Percentiles rank a stretch among this genome's conserved stretches.
Evolutionary conservation across 53 echinoderm and acorn worm genomes (phyloP).

Genomic region (Luidia sarsii): DNA sequence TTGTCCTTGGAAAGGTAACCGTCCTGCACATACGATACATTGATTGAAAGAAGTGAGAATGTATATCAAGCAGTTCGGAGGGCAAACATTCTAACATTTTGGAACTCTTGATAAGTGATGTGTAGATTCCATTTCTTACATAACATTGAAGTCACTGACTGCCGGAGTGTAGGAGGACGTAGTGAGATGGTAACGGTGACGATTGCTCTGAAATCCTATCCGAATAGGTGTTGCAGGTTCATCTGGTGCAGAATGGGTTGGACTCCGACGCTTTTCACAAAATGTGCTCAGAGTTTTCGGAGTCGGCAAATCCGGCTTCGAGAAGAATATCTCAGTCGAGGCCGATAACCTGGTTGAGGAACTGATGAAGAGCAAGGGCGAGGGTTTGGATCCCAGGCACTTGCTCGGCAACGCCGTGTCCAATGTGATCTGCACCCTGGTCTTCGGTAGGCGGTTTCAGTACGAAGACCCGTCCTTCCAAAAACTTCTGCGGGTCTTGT

Average conservation of each 20-base stretch:
- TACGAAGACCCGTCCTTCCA: slow-evolving; percentile 23
- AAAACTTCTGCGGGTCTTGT: slow-evolving; percentile 1
- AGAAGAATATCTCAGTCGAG: slow-evolving; percentile 10
- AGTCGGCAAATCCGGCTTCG: slow-evolving; percentile 23
- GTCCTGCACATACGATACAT: too few relatives aligned
- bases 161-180: too few relatives aligned
- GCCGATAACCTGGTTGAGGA: not conserved
- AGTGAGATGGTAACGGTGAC: too few relatives aligned
- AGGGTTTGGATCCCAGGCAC: slow-evolving; percentile 1
- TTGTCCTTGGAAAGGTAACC: too few relatives aligned
- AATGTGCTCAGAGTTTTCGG: slow-evolving; percentile 4
- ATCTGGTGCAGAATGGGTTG: slow-evolving; percentile 7
- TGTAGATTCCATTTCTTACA: too few relatives aligned
- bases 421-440: slow-evolving; percentile 10
- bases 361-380: not conserved
- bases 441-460: slow-evolving; percentile 10
- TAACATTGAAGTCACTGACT: too few relatives aligned
- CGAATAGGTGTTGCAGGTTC: not conserved
- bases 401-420: slow-evolving; percentile 8
- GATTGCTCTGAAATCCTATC: not conserved
- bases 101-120: too few relatives aligned
- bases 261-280: not conserved
- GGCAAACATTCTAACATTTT: too few relatives aligned
- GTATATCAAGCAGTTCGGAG: too few relatives aligned
- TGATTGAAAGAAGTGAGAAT: too few relatives aligned